Percentiles rank a stretch among this genome's conserved stretches.
These are phyloP conservation scores for Rotaria macrura DNA, from an alignment of 2,888 invertebrate species.

Conservation along the genomic window DNA sequence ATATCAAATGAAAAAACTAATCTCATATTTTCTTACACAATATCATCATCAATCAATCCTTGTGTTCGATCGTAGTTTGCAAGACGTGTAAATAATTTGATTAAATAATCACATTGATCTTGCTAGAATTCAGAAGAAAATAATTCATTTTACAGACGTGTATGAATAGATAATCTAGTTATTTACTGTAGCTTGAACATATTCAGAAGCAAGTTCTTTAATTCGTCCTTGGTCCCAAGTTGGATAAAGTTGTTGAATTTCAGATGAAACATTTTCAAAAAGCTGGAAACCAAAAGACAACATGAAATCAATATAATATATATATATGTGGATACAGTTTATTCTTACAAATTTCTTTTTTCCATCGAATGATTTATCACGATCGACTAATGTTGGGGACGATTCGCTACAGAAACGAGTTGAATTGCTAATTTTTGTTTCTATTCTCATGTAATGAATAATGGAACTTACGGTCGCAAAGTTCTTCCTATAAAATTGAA, in stretches of 20 bases:
- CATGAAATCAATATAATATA: background rate
- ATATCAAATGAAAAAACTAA: too few species aligned
- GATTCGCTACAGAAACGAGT: too few species aligned
- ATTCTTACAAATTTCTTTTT: background rate
- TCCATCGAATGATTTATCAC: background rate
- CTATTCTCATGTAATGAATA: too few species aligned
- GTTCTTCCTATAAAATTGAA: too few species aligned
- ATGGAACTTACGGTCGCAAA: too few species aligned
- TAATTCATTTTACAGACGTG: background rate
- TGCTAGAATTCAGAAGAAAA: background rate
- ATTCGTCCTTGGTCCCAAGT: background rate
- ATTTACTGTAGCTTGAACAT: background rate
- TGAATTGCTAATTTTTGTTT: too few species aligned
- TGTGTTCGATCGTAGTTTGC: background rate
- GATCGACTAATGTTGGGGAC: too few species aligned
- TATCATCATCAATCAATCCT: background rate
- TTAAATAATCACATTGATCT: background rate
- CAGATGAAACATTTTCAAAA: background rate
- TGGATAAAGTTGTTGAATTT: background rate
- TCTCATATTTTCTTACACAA: background rate
- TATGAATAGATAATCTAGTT: too few species aligned
- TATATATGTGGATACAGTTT: too few species aligned
- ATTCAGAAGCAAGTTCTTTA: background rate
- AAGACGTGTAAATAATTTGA: background rate
- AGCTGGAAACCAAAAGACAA: background rate